Evolutionary conservation across 1,140 invertebrate genomes (phyloP), one percentile per base, ranked within the genome.

Genomic region (Bombus fervidus): DNA sequence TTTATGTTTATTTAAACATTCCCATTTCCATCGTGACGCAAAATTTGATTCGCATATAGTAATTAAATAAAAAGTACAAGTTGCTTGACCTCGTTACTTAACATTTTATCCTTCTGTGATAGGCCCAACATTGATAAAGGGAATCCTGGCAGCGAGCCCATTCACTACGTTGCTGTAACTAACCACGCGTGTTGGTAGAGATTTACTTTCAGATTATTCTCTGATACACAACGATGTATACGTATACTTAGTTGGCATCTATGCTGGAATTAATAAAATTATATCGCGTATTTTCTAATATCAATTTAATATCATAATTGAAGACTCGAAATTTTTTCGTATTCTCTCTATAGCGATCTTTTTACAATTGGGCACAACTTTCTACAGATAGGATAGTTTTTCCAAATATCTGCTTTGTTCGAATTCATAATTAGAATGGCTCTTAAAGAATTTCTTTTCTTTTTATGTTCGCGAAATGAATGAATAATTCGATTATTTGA

Each of bases 31-130:
- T 22, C 12, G 18, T 5, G n/a, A 0, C 34, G 9, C n/a, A 22
- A 53, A 47, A 28, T n/a, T 39, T 28, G 31, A 69, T 37, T 15
- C 6, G 28, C 15, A n/a, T n/a, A 18, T 12, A 39, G 15, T 75
- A 47, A 75, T 82, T 75, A 82, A 66, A 82, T 75, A 53, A 72
- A 75, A 75, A 82, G 71, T 74, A 82, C 39, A 71, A 22, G 12
- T 47, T 43, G 25, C 57, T 82, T 75, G 71, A 74, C 81, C 81
- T 75, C 81, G 31, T 82, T 82, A 75, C 81, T 82, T 82, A 82
- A 75, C 62, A 64, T 53, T 89, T 87, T 82, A 81, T 84, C 75
- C 79, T 71, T 2, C 79, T 85, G 76, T 78, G 83, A 86, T 81
- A 39, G 71, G 81, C 47, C 75, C 37, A 37, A 74, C 89, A 77